Evolutionary conservation across 2,797 vertebrate genomes (phyloP), one percentile per base, ranked within the genome.

Genomic region (Macrochelys suwanniensis): DNA sequence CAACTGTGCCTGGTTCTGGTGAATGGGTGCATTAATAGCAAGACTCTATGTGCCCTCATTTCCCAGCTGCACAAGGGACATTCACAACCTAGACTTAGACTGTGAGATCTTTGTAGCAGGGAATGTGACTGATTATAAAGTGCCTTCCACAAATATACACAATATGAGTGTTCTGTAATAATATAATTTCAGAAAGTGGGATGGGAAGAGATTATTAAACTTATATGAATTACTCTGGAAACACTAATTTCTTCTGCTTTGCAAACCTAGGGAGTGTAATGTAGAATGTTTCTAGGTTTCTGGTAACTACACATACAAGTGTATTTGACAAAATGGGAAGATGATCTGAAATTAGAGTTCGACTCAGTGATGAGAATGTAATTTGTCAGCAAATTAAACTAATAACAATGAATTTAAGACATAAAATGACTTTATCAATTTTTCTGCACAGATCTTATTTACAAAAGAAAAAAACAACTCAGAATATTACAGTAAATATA

Each of bases 261-360:
- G 61, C 94, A 88, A 95, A 92, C 25, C 88, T 82, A 91, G 84
- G 87, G 50, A 91, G 37, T 93, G 68, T 88, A 8, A 16, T 50
- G 33, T 47, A 84, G 87, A 90, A 93, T 0, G 6, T 96, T 95
- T 96, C 85, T 86, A 95, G 87, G 84, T 91, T 97, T 96, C 82
- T 95, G 53, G 87, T 80, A 89, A 82, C 90, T 96, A 78, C 71
- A 87, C 65, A 92, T 94, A 88, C 59, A 82, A 37, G 49, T 65
- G 68, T 90, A 92, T 94, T 91, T 94, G 91, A 95, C 15, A 86
- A 95, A 97, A 96, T 88, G 89, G 90, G 92, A 96, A 90, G 93
- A 97, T 89, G 95, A 91, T 92, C 96, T 95, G 95, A 97, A 97
- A 92, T 97, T 89, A 93, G 94, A 94, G 82, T 88, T 91, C 65